Percentiles rank a stretch among this genome's conserved stretches.
Conservation (phyloP, 2,797 vertebrate genomes). For the Xiphorhynchus erythropygius region DNA sequence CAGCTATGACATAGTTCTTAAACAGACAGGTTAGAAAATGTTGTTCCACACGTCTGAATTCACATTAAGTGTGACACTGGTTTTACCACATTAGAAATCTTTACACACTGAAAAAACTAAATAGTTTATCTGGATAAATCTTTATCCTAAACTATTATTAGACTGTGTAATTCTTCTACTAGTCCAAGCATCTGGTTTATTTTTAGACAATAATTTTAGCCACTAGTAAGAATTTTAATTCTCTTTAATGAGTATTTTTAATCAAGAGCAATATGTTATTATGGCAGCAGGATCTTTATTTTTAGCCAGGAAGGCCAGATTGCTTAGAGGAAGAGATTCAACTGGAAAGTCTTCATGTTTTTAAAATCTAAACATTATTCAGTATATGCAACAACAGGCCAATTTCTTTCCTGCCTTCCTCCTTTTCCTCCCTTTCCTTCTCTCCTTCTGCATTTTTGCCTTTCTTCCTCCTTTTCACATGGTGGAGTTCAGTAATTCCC, state of each 20-base stretch:
- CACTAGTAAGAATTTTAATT: slow-evolving; percentile 42
- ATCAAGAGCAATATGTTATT: slow-evolving; percentile 58
- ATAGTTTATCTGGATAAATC: background rate
- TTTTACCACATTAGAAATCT: background rate
- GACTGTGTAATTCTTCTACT: background rate
- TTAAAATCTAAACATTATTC: slow-evolving; percentile 12
- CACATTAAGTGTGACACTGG: background rate
- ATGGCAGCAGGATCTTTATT: slow-evolving; percentile 46
- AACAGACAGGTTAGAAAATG: background rate
- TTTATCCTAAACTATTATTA: background rate
- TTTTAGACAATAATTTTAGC: slow-evolving; percentile 39
- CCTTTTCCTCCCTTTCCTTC: background rate
- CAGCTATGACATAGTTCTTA: background rate
- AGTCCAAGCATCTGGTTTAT: background rate
- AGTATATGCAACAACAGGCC: background rate
- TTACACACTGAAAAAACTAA: background rate
- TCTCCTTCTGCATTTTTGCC: background rate
- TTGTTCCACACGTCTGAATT: background rate
- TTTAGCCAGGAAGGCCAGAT: slow-evolving; percentile 64
- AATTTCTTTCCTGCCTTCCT: background rate
- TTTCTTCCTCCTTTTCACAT: background rate
- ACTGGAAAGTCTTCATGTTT: slow-evolving; percentile 29
- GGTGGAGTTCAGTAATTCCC: background rate
- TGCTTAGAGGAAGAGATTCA: slow-evolving; percentile 16
- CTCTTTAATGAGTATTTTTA: slow-evolving; percentile 52